These are phyloP conservation scores for Ecliptopera silaceata DNA, from an alignment of 2,888 invertebrate species.

Conservation along the genomic window DNA sequence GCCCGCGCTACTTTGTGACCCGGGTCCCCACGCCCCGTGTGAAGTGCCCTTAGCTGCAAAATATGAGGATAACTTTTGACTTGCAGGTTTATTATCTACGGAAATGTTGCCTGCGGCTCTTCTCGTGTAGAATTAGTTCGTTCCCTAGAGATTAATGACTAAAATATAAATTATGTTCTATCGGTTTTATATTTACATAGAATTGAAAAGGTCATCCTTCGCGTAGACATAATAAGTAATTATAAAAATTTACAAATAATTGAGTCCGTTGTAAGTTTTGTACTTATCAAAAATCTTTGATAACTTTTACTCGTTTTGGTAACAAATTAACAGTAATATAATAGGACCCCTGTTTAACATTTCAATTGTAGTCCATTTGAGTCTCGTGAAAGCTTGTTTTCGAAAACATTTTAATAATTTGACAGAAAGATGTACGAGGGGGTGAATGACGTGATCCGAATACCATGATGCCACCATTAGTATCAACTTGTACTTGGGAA, in stretches of 20 bases:
- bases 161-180: slow-evolving; percentile 12
- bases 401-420: slow-evolving; percentile 59
- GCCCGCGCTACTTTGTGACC: slow-evolving; percentile 4
- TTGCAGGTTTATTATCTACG: slow-evolving; percentile 26
- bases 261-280: too few relatives aligned
- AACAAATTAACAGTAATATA: neutral
- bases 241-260: too few relatives aligned
- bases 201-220: too few relatives aligned
- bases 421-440: slow-evolving; percentile 42
- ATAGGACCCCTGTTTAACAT: neutral
- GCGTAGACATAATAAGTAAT: too few relatives aligned
- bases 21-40: neutral
- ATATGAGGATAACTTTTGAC: slow-evolving; percentile 29
- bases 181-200: too few relatives aligned
- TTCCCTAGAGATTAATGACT: slow-evolving; percentile 19
- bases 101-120: slow-evolving; percentile 23
- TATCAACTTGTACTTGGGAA: slow-evolving; percentile 33
- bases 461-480: slow-evolving; percentile 41
- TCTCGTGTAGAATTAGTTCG: slow-evolving; percentile 22
- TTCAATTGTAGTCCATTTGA: slow-evolving; percentile 18
- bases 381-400: slow-evolving; percentile 44
- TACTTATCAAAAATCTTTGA: too few relatives aligned
- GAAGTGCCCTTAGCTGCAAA: slow-evolving; percentile 23
- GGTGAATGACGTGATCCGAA: slow-evolving; percentile 47
- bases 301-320: too few relatives aligned